Evolutionary conservation across 2,113 vertebrate genomes (phyloP).

Genomic region (Leucopsar rothschildi): DNA sequence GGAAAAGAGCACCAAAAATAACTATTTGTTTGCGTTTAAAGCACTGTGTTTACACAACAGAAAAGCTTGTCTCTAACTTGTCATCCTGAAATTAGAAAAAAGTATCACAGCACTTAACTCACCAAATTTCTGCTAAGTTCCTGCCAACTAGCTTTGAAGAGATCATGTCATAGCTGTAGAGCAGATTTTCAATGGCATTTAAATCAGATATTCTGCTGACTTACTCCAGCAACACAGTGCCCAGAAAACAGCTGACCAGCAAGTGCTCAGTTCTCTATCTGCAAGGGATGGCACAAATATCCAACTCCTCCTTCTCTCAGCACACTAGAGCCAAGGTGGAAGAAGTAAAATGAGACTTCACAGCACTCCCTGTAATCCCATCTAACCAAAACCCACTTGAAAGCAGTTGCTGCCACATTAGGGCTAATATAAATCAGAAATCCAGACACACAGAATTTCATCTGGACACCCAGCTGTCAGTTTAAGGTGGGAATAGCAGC

Average conservation of each 20-base stretch:
- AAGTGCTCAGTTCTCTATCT: neutral
- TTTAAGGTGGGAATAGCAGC: neutral
- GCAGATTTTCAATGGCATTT: neutral
- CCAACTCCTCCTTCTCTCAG: neutral
- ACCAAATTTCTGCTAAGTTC: neutral
- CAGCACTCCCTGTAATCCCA: neutral
- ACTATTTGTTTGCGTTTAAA: constrained; percentile 19
- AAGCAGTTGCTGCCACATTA: neutral
- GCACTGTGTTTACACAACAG: neutral
- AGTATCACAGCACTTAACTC: neutral
- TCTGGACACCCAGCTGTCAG: neutral
- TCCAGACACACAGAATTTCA: neutral
- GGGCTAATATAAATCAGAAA: neutral
- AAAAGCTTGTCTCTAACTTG: neutral
- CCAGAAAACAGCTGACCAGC: neutral
- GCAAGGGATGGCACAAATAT: neutral
- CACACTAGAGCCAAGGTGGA: neutral
- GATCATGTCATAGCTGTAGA: neutral
- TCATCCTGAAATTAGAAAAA: neutral
- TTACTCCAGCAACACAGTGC: neutral
- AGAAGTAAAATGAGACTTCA: neutral
- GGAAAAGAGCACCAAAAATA: constrained; percentile 7
- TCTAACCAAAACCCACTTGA: neutral
- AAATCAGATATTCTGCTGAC: neutral
- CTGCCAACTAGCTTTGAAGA: neutral